Evolutionary conservation across 2,888 invertebrate species (phyloP), one percentile per base, ranked within the genome.

Genomic region (Rugalucina vietnamica): DNA sequence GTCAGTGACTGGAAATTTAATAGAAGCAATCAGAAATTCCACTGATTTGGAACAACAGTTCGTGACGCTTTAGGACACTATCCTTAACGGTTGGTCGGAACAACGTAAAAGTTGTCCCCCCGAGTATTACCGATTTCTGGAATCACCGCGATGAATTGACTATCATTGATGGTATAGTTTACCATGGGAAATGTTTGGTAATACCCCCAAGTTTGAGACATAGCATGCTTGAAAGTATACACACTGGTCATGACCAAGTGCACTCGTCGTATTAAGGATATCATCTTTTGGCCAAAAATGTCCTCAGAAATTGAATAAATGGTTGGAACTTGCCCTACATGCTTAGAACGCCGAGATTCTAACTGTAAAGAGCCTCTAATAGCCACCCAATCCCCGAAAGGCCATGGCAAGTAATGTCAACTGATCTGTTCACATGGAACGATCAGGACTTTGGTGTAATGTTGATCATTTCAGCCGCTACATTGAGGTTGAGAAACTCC

Each of bases 401-500:
- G 21, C 89, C 85, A 50, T 86, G 81, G 85, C 79, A 88, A 80
- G 72, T 50, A 29, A 80, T 85, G 72, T 85, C 80, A 8, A 84
- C 86, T 36, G 89, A 86, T 74, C 49, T 86, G 21, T 87, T 85
- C 73, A 69, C 73, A 18, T 79, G 78, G 79, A 76, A 87, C 34
- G 54, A 74, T 29, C 37, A 83, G 18, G 78, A 82, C 43, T 84
- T 76, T 74, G 10, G 85, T 18, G 69, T 89, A 1, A 57, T 76
- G 85, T 88, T 29, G 82, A 87, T 60, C 85, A 88, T 37, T 87
- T 82, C 32, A 81, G 79, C 57, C 39, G 82, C 24, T 88, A 36
- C 49, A 81, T 81, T 75, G 81, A 88, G 69, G 76, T 88, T n/a
- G 80, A 72, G n/a, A 80, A 75, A 69, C 71, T 87, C 1, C 27